Percentiles rank a stretch among this genome's conserved stretches.
phyloP scores from a whole-genome alignment of 2,113 vertebrate species.

The Aleadryas rufinucha region DNA sequence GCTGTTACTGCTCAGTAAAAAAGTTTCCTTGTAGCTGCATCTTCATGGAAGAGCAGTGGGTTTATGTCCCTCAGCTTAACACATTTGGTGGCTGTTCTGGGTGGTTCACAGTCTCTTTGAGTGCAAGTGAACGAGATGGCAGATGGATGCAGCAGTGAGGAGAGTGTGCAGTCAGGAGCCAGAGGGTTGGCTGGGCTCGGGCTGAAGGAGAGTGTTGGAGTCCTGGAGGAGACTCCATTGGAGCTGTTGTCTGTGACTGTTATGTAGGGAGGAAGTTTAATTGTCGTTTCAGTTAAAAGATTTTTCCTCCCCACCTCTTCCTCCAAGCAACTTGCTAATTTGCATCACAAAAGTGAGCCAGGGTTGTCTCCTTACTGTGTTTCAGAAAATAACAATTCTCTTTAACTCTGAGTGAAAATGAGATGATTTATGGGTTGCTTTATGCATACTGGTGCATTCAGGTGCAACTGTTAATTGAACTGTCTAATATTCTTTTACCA shows the following conservation, averaged over 20 bases:
- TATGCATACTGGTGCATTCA: neutral
- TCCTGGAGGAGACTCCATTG: neutral
- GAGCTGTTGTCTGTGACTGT: neutral
- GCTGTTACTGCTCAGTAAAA: neutral
- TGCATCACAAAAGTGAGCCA: neutral
- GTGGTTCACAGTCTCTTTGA: neutral
- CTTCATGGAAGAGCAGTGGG: neutral
- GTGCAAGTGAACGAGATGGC: neutral
- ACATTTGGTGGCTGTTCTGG: neutral
- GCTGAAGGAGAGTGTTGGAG: neutral
- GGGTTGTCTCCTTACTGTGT: neutral
- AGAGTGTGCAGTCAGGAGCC: neutral
- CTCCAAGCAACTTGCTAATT: neutral
- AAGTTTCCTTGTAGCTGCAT: neutral
- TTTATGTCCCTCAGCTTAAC: neutral
- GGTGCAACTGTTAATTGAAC: neutral
- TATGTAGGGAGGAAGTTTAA: neutral
- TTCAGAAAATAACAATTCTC: neutral
- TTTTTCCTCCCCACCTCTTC: neutral
- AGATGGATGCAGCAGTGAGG: neutral
- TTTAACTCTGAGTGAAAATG: neutral
- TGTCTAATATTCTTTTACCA: neutral
- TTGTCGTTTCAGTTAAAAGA: neutral
- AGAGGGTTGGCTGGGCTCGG: fast-evolving
- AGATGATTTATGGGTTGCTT: neutral